Evolutionary conservation across 2,113 vertebrate species (phyloP).

Genomic region (Philantomba maxwellii): DNA sequence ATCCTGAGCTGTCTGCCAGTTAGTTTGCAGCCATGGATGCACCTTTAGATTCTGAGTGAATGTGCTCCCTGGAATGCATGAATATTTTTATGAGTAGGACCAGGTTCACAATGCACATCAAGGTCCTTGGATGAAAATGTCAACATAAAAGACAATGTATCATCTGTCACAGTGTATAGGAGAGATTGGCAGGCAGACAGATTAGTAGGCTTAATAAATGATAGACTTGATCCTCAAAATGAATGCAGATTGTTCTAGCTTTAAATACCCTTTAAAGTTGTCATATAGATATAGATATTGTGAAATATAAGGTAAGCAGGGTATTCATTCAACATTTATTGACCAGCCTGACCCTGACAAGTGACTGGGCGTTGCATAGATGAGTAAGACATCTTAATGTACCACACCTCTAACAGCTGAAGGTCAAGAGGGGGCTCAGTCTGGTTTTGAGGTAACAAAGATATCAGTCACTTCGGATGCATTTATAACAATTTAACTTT

Average conservation of each 20-base stretch:
- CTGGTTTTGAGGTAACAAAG: not conserved
- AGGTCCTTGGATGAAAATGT: constrained; percentile 49
- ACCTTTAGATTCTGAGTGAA: not conserved
- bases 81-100: constrained; percentile 28
- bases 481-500: not conserved
- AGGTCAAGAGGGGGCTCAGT: not conserved
- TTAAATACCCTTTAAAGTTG: constrained; percentile 34
- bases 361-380: not conserved
- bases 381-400: not conserved
- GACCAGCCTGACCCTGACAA: not conserved
- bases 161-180: constrained; percentile 7
- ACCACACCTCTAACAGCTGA: not conserved
- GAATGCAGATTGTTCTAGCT: constrained; percentile 22
- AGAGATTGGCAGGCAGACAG: constrained; percentile 30
- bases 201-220: constrained; percentile 50
- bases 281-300: not conserved
- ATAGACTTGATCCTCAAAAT: constrained; percentile 23
- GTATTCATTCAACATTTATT: not conserved
- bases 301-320: constrained; percentile 14
- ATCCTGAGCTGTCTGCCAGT: not conserved
- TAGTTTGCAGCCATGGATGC: not conserved
- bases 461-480: not conserved
- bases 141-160: constrained; percentile 42
- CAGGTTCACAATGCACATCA: not conserved
- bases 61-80: not conserved